Percentiles rank a stretch among this genome's conserved stretches.
phyloP scores from a whole-genome alignment of 2,113 vertebrate genomes.

The Phylloscopus whistleri region DNA sequence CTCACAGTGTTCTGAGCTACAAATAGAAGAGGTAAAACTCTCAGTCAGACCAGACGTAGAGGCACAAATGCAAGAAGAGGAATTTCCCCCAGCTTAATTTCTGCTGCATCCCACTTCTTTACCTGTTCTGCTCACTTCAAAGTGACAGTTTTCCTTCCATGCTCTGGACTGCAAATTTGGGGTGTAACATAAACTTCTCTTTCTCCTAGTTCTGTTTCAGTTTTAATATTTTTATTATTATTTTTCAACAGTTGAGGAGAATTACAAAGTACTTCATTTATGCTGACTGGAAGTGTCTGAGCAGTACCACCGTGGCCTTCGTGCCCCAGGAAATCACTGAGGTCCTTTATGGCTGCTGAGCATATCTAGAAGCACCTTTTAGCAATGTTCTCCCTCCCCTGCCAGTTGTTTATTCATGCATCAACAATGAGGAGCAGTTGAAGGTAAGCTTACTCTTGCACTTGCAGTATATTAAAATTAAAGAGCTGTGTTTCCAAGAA shows the following conservation, averaged over 20 bases:
- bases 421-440: not conserved
- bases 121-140: not conserved
- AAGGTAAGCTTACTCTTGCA: conserved; percentile 30
- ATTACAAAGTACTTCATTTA: not conserved
- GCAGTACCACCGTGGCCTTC: not conserved
- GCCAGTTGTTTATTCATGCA: conserved; percentile 19
- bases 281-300: not conserved
- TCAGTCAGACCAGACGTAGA: not conserved
- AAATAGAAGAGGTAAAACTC: not conserved
- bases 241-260: not conserved
- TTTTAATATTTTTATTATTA: not conserved
- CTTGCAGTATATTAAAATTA: conserved; percentile 10
- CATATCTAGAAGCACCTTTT: not conserved
- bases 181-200: not conserved
- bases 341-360: not conserved
- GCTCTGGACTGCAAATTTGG: not conserved
- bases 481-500: conserved; percentile 35
- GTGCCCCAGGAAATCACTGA: not conserved
- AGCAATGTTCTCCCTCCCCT: not conserved
- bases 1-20: not conserved
- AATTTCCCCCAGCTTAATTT: not conserved
- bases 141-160: not conserved
- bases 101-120: not conserved
- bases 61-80: not conserved
- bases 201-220: not conserved